Conservation (phyloP, 2,113 vertebrate species). For the Thryonomys swinderianus region DNA sequence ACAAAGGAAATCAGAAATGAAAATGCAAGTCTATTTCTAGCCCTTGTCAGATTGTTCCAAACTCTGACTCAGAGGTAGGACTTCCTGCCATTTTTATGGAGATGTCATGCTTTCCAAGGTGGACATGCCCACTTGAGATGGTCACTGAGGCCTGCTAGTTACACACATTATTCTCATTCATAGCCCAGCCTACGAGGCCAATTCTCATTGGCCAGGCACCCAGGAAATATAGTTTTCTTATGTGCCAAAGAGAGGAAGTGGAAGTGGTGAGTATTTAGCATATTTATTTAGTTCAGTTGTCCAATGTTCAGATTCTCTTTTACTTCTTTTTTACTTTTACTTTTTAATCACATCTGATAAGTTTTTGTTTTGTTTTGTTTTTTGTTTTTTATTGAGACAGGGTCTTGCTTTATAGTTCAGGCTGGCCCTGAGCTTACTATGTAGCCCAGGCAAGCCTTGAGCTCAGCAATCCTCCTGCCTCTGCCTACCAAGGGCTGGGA, state of each 20-base stretch:
- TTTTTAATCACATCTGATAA: not conserved
- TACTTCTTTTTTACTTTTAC: not conserved
- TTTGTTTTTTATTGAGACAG: too few species aligned
- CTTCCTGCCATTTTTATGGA: not conserved
- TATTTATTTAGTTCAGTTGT: not conserved
- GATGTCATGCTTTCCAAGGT: not conserved
- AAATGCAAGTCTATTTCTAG: not conserved
- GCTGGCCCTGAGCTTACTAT: too few species aligned
- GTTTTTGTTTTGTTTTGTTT: too few species aligned
- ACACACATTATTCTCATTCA: not conserved
- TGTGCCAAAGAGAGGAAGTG: not conserved
- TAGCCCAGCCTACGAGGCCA: not conserved
- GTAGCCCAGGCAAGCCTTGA: too few species aligned
- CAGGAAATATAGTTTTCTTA: not conserved
- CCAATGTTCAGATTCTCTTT: not conserved
- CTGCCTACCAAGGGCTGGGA: too few species aligned
- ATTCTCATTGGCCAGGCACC: not conserved
- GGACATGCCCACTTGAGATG: not conserved
- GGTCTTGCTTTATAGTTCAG: too few species aligned
- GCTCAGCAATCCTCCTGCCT: too few species aligned
- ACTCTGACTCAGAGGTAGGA: not conserved
- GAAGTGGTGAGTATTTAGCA: not conserved
- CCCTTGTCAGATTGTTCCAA: not conserved
- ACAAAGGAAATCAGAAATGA: not conserved
- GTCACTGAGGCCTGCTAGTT: not conserved